Evolutionary conservation across 2,888 invertebrate genomes (phyloP).

Genomic region (Spodoptera exigua): DNA sequence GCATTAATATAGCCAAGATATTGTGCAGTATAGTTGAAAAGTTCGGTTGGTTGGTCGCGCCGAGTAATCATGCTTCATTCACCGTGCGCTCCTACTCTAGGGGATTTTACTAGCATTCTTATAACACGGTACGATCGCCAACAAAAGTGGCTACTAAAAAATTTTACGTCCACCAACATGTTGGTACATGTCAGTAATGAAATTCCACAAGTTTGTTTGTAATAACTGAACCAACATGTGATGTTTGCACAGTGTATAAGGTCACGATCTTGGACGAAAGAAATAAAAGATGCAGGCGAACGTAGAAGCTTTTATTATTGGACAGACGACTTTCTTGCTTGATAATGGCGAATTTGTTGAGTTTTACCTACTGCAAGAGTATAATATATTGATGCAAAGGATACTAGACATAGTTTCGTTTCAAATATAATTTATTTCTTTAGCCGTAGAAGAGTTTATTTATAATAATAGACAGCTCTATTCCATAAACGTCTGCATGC

Average conservation of each 20-base stretch:
- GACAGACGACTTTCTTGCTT: constrained; percentile 18
- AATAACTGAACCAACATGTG: constrained; percentile 32
- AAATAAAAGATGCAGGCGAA: constrained; percentile 39
- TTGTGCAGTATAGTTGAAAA: constrained; percentile 50
- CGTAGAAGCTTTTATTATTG: constrained; percentile 27
- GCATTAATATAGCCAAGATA: constrained; percentile 49
- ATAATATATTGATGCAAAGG: too few relatives aligned
- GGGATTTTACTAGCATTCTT: constrained; percentile 58
- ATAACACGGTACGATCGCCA: constrained; percentile 47
- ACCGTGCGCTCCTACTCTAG: constrained; percentile 54
- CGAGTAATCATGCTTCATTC: constrained; percentile 66
- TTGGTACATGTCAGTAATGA: constrained; percentile 38
- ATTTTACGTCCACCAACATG: constrained; percentile 33
- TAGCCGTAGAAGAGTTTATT: not conserved
- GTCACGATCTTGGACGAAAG: constrained; percentile 21
- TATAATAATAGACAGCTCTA: constrained; percentile 6
- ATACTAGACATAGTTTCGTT: too few relatives aligned
- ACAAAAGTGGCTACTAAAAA: constrained; percentile 50
- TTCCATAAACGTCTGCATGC: constrained; percentile 2
- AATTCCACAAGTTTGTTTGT: constrained; percentile 42
- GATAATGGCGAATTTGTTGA: constrained; percentile 5
- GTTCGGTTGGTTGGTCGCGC: constrained; percentile 43
- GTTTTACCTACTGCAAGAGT: too few relatives aligned
- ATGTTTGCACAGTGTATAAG: constrained; percentile 24
- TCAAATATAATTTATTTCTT: too few relatives aligned